phyloP scores from a whole-genome alignment of 2,113 vertebrate species.

The Prunella fulvescens region DNA sequence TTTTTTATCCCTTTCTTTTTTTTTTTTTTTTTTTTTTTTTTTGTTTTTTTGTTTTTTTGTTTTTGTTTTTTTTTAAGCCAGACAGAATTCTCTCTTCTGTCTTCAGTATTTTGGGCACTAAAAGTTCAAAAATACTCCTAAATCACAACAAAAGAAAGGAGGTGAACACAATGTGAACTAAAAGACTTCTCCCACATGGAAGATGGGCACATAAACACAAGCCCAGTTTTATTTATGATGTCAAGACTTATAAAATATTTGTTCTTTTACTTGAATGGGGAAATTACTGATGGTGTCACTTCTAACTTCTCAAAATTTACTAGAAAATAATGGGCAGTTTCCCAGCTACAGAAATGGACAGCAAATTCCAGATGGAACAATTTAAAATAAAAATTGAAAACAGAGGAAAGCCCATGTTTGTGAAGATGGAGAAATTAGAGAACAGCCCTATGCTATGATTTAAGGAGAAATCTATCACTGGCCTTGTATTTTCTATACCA shows the following conservation, averaged over 20 bases:
- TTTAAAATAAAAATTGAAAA: not conserved
- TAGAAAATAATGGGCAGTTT: not conserved
- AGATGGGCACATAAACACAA: not conserved
- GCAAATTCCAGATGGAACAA: not conserved
- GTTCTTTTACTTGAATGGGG: not conserved
- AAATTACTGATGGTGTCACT: not conserved
- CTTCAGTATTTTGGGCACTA: not conserved
- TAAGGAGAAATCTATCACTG: constrained; percentile 33
- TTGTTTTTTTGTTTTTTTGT: too few relatives aligned
- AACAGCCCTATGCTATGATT: not conserved
- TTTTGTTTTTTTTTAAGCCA: not conserved
- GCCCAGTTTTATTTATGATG: not conserved
- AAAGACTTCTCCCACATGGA: not conserved
- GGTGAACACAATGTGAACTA: not conserved
- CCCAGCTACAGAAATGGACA: not conserved
- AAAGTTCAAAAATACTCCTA: not conserved
- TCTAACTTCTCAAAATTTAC: not conserved
- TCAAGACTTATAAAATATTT: not conserved
- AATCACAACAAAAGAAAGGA: not conserved
- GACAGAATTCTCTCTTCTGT: not conserved
- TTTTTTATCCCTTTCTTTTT: too few relatives aligned
- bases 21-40: too few relatives aligned
- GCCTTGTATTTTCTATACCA: constrained; percentile 29
- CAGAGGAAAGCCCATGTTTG: not conserved
- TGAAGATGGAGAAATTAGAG: not conserved